phyloP scores from a whole-genome alignment of 2,113 vertebrate species.

The Petrocephalus microphthalmus region DNA sequence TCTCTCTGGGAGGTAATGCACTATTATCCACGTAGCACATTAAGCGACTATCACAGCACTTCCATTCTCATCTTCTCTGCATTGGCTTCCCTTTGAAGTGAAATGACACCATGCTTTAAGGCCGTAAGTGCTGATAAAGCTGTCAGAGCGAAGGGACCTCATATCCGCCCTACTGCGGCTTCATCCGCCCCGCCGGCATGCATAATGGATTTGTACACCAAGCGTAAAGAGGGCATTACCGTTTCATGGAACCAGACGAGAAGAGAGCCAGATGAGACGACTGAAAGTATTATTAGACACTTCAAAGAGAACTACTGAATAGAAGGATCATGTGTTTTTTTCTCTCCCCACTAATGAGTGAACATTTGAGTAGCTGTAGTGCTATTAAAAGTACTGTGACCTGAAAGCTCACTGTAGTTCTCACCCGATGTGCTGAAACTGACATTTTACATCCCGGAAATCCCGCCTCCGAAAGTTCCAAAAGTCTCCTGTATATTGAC shows the following conservation, averaged over 20 bases:
- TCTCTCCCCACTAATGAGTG: background rate
- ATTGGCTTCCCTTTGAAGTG: background rate
- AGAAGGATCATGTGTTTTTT: background rate
- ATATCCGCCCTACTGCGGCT: background rate
- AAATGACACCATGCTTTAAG: background rate
- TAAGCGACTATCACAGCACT: background rate
- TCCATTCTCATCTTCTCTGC: background rate
- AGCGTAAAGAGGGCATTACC: background rate
- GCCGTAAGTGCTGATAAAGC: conserved; percentile 5
- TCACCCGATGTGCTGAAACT: background rate
- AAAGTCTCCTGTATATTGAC: background rate
- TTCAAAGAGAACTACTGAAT: background rate
- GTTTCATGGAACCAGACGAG: background rate
- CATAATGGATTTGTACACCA: background rate
- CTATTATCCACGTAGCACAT: background rate
- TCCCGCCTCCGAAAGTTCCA: background rate
- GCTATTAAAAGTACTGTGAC: background rate
- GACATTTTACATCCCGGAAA: background rate
- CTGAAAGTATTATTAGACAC: background rate
- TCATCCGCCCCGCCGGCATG: background rate
- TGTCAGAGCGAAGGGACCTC: background rate
- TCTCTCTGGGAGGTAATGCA: background rate
- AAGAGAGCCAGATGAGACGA: background rate
- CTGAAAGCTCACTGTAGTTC: background rate
- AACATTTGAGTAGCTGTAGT: background rate